Conservation (phyloP, 2,113 vertebrate genomes). For the Oenanthe melanoleuca region DNA sequence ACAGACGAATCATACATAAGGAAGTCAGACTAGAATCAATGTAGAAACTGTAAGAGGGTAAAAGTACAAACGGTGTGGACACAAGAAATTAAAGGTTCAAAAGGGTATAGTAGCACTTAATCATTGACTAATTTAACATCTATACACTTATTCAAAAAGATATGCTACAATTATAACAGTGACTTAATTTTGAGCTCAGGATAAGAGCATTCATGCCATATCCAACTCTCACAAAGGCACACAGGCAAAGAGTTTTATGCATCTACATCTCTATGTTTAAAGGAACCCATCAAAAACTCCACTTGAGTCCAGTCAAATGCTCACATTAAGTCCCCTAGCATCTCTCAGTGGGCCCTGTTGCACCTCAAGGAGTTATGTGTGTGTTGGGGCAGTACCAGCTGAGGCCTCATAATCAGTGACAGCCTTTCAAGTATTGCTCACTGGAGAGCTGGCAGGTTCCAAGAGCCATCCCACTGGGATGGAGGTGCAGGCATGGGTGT, state of each 20-base stretch:
- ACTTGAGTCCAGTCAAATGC: accelerated
- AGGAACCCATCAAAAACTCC: not conserved
- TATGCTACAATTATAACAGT: not conserved
- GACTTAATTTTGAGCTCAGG: not conserved
- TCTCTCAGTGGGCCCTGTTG: not conserved
- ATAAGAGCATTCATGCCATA: not conserved
- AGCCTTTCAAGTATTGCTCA: not conserved
- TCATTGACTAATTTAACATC: not conserved
- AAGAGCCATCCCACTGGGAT: not conserved
- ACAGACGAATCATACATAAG: not conserved
- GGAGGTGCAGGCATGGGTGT: not conserved
- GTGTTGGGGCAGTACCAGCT: not conserved
- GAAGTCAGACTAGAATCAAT: not conserved
- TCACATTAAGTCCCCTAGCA: not conserved
- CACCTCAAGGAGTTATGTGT: accelerated
- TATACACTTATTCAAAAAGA: not conserved
- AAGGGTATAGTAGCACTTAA: not conserved
- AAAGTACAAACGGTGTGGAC: not conserved
- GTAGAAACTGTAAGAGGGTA: not conserved
- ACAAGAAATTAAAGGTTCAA: not conserved
- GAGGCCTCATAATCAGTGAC: not conserved
- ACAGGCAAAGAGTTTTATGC: not conserved
- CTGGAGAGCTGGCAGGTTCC: no score
- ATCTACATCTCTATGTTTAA: not conserved
- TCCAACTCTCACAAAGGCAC: accelerated